phyloP scores from a whole-genome alignment of 1,140 invertebrate genomes.

The Drosophila littoralis region DNA sequence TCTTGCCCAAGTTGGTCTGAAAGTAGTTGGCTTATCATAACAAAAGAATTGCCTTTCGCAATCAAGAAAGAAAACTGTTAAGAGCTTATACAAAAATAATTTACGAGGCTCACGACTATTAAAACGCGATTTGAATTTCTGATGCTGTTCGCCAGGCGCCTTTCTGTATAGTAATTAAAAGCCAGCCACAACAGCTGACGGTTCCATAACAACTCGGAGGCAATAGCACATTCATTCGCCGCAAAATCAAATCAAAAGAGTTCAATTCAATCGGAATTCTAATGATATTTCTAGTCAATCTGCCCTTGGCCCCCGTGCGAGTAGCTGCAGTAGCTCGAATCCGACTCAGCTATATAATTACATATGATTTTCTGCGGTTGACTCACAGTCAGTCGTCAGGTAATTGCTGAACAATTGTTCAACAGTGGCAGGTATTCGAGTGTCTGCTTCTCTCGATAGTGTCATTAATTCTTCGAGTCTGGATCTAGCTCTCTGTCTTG shows the following conservation, averaged over 20 bases:
- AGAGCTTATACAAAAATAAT: conserved; percentile 50
- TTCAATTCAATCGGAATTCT: conserved; percentile 38
- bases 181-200: background rate
- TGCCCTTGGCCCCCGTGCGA: conserved; percentile 37
- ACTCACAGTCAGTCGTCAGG: conserved; percentile 38
- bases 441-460: conserved; percentile 24
- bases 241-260: conserved; percentile 30
- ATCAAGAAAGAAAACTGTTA: conserved; percentile 34
- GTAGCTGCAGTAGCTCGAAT: conserved; percentile 20
- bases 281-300: conserved; percentile 28
- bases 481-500: conserved; percentile 14
- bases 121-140: conserved; percentile 66
- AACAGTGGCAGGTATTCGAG: conserved; percentile 33
- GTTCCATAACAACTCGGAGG: too few relatives aligned
- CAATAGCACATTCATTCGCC: background rate
- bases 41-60: conserved; percentile 46
- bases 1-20: conserved; percentile 14
- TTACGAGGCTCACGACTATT: conserved; percentile 45
- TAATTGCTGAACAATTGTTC: conserved; percentile 43
- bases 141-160: conserved; percentile 36
- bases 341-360: conserved; percentile 57
- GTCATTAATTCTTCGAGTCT: conserved; percentile 72
- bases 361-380: conserved; percentile 73
- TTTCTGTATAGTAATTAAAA: conserved; percentile 43
- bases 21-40: conserved; percentile 42